Conservation (phyloP, 1,140 invertebrate species). For the Lepidotrigona ventralis region DNA sequence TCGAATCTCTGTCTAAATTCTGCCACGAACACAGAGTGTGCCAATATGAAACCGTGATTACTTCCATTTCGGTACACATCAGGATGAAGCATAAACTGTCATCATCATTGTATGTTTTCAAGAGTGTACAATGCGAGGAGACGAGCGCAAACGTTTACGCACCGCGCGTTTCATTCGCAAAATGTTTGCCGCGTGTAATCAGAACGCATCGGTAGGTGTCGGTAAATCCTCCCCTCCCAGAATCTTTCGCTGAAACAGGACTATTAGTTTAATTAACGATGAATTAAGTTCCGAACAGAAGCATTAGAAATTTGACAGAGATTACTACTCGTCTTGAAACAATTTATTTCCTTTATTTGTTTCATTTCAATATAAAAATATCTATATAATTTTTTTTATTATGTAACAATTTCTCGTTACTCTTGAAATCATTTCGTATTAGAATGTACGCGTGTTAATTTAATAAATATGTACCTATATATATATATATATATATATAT, state of each 20-base stretch:
- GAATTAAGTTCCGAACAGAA: too few relatives aligned
- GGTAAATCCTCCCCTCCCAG: not conserved
- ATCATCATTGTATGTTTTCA: conserved; percentile 16
- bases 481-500: too few relatives aligned
- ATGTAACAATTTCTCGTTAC: too few relatives aligned
- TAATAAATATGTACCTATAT: too few relatives aligned
- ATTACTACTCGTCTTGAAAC: too few relatives aligned
- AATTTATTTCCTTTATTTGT: too few relatives aligned
- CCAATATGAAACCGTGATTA: not conserved
- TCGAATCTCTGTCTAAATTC: not conserved
- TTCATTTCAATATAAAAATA: too few relatives aligned
- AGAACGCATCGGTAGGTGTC: not conserved
- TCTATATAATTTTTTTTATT: too few relatives aligned
- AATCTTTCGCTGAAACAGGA: not conserved
- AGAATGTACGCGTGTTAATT: too few relatives aligned
- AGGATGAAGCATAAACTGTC: not conserved
- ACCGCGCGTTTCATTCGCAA: not conserved
- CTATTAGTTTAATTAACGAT: not conserved
- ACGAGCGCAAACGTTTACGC: conserved; percentile 18
- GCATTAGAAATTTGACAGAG: too few relatives aligned
- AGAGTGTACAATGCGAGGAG: not conserved
- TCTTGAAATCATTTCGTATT: too few relatives aligned
- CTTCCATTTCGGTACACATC: not conserved
- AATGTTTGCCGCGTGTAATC: conserved; percentile 17
- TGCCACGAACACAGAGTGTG: not conserved